Percentiles rank a stretch among this genome's conserved stretches.
phyloP scores from a whole-genome alignment of 2,888 invertebrate species.

The Psylliodes chrysocephalus region DNA sequence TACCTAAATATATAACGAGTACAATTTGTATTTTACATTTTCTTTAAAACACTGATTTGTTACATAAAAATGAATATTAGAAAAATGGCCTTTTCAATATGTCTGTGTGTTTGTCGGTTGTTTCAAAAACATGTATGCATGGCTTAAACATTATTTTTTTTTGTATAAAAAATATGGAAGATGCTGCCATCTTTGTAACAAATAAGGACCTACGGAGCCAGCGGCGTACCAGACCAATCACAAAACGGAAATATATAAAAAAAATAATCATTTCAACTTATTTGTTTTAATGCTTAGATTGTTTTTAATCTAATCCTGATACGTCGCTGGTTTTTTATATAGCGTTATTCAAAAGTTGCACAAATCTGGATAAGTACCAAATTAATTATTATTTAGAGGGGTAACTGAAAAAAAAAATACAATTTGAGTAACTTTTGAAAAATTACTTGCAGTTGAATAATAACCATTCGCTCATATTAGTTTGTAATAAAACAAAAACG shows the following conservation, averaged over 20 bases:
- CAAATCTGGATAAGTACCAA: constrained; percentile 44
- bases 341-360: constrained; percentile 35
- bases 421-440: constrained; percentile 36
- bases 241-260: background rate
- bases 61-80: constrained; percentile 55
- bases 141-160: no score
- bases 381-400: constrained; percentile 12
- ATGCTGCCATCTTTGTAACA: constrained; percentile 54
- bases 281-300: no score
- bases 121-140: constrained; percentile 47
- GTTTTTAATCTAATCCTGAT: background rate
- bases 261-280: background rate
- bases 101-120: constrained; percentile 6
- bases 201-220: constrained; percentile 35
- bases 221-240: background rate
- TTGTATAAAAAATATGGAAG: constrained; percentile 60
- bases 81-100: constrained; percentile 50
- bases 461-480: constrained; percentile 7
- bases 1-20: constrained; percentile 64
- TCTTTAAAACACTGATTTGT: constrained; percentile 59
- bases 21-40: constrained; percentile 62
- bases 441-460: constrained; percentile 12
- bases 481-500: constrained; percentile 34
- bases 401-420: constrained; percentile 28
- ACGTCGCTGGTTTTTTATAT: background rate